A percentile compares a stretch with the other conserved stretches of the same genome.
phyloP scores from a whole-genome alignment of 2,797 vertebrate genomes.

The Taenioides sp. region DNA sequence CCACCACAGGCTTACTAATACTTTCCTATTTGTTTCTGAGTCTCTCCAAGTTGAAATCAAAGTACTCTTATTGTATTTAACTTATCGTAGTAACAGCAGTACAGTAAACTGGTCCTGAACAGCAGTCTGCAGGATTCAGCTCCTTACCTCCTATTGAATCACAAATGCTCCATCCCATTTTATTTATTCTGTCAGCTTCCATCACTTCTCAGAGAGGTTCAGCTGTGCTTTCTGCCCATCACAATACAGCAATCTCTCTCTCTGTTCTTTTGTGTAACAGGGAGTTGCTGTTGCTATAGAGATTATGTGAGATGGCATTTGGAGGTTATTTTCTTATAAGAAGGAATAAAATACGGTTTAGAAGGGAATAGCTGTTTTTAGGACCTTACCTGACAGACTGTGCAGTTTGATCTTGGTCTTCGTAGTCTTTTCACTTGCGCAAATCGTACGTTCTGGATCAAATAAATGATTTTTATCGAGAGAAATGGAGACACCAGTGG shows the following conservation, averaged over 20 bases:
- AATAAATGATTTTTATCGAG: too few species aligned
- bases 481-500: too few species aligned
- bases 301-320: neutral
- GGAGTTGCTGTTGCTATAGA: neutral
- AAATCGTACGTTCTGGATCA: too few species aligned
- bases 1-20: too few species aligned
- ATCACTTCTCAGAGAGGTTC: neutral
- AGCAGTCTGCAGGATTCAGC: neutral
- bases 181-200: slow-evolving; percentile 5
- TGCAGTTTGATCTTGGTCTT: too few species aligned
- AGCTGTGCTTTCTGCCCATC: slow-evolving; percentile 1
- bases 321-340: neutral
- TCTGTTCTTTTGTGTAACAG: neutral
- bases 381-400: too few species aligned
- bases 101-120: neutral
- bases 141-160: slow-evolving; percentile 5
- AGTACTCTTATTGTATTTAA: too few species aligned
- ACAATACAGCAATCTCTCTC: neutral
- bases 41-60: too few species aligned
- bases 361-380: neutral
- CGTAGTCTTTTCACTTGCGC: too few species aligned
- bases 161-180: slow-evolving; percentile 5
- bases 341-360: neutral
- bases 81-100: neutral
- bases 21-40: too few species aligned